phyloP scores from a whole-genome alignment of 2,888 invertebrate genomes.

The Aphidoletes aphidimyza region DNA sequence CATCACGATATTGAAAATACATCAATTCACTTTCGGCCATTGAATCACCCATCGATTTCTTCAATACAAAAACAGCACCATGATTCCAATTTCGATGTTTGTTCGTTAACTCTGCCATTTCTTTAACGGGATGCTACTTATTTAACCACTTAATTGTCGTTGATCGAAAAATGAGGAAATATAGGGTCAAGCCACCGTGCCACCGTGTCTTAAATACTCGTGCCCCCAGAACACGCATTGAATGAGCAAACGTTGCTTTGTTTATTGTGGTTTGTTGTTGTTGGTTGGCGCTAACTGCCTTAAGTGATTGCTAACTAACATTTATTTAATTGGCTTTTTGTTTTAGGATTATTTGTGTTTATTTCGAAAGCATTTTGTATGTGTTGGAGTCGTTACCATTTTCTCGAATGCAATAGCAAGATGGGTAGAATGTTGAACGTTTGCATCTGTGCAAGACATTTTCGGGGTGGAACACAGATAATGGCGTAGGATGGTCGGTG shows the following conservation, averaged over 20 bases:
- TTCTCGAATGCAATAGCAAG: too few relatives aligned
- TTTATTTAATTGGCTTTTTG: slow-evolving; percentile 51
- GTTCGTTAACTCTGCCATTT: slow-evolving; percentile 16
- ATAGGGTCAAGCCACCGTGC: slow-evolving; percentile 25
- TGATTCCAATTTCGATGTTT: background rate
- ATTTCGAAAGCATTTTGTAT: background rate
- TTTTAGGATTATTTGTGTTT: slow-evolving; percentile 48
- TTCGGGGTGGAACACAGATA: background rate
- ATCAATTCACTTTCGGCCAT: background rate
- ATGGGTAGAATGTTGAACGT: background rate
- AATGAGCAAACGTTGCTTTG: background rate
- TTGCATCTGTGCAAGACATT: slow-evolving; percentile 45
- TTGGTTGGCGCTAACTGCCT: slow-evolving; percentile 37
- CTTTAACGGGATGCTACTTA: slow-evolving; percentile 48
- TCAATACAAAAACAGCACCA: too few relatives aligned
- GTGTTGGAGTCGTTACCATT: background rate
- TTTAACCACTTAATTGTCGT: slow-evolving; percentile 49
- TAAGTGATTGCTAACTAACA: slow-evolving; percentile 49
- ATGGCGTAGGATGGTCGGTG: slow-evolving; percentile 20
- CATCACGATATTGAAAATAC: slow-evolving; percentile 35
- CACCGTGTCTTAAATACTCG: background rate
- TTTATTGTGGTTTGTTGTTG: background rate
- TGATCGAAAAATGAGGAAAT: slow-evolving; percentile 39
- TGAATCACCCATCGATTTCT: background rate
- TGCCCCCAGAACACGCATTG: background rate